Evolutionary conservation across 2,888 invertebrate genomes (phyloP).

Genomic region (Dysmachus trigonus): DNA sequence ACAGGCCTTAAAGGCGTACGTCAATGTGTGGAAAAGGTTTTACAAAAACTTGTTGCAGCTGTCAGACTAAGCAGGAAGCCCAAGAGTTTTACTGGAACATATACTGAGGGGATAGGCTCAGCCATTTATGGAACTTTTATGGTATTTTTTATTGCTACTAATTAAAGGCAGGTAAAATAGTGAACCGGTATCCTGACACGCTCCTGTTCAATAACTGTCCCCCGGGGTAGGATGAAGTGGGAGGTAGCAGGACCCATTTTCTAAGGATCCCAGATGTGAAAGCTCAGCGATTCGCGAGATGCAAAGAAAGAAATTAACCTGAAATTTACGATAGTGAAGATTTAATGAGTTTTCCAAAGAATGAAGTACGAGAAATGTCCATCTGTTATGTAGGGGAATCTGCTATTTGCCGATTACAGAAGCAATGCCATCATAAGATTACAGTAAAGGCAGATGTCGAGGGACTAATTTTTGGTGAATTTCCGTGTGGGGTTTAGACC

Average conservation of each 20-base stretch:
- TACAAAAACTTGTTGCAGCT: constrained; percentile 1
- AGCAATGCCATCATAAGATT: background rate
- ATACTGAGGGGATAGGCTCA: background rate
- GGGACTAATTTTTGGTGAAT: background rate
- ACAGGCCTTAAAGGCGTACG: background rate
- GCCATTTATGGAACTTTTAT: background rate
- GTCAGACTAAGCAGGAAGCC: background rate
- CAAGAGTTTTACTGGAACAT: background rate
- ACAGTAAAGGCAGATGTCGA: background rate
- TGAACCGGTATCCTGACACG: background rate
- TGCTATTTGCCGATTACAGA: background rate
- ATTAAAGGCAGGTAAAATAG: background rate
- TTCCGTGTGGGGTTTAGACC: background rate
- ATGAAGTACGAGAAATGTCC: background rate
- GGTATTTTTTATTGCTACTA: background rate
- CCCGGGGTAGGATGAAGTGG: background rate
- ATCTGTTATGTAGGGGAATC: background rate
- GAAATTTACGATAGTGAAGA: constrained; percentile 14
- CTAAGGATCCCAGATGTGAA: background rate
- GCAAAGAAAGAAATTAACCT: constrained; percentile 20
- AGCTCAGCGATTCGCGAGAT: background rate
- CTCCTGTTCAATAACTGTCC: background rate
- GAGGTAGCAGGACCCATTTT: background rate
- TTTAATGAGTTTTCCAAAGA: constrained; percentile 17
- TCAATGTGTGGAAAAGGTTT: background rate